A percentile compares a stretch with the other conserved stretches of the same genome.
Conservation (phyloP, 2,888 invertebrate species). For the Antitype chi region DNA sequence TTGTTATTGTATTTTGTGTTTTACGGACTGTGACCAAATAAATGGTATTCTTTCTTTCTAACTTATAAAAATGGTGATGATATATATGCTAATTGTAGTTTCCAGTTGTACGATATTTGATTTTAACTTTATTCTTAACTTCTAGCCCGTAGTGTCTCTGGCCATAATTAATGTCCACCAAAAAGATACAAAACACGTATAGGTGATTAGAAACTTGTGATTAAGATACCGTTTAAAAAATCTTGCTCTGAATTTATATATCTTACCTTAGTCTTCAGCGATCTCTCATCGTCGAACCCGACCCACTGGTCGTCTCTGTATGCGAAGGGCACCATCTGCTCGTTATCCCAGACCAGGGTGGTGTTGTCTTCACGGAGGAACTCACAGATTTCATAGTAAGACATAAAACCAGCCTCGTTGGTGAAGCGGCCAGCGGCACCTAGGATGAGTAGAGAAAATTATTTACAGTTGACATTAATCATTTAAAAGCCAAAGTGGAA, state of each 20-base stretch:
- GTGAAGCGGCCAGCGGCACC: conserved; percentile 95
- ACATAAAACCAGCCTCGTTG: conserved; percentile 97
- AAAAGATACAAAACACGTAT: no score
- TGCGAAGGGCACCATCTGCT: conserved; percentile 98
- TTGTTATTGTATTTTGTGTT: no score
- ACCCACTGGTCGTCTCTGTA: conserved; percentile 98
- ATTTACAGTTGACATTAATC: no score
- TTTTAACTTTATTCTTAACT: no score
- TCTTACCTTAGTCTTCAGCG: conserved; percentile 96
- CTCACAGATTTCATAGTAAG: conserved; percentile 98
- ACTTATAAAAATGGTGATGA: not conserved
- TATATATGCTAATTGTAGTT: not conserved
- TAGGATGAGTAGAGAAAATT: conserved; percentile 54
- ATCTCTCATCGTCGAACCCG: conserved; percentile 98
- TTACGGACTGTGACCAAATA: no score
- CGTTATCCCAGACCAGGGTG: conserved; percentile 98
- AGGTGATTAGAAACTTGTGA: no score
- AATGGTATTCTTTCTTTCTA: no score
- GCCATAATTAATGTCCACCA: no score
- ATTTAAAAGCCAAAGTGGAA: no score
- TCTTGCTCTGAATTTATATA: no score
- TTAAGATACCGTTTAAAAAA: no score
- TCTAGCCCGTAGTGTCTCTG: no score
- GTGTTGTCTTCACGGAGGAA: conserved; percentile 97
- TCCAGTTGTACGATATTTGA: not conserved